phyloP scores from a whole-genome alignment of 2,797 vertebrate species.

The Hirundo rustica region DNA sequence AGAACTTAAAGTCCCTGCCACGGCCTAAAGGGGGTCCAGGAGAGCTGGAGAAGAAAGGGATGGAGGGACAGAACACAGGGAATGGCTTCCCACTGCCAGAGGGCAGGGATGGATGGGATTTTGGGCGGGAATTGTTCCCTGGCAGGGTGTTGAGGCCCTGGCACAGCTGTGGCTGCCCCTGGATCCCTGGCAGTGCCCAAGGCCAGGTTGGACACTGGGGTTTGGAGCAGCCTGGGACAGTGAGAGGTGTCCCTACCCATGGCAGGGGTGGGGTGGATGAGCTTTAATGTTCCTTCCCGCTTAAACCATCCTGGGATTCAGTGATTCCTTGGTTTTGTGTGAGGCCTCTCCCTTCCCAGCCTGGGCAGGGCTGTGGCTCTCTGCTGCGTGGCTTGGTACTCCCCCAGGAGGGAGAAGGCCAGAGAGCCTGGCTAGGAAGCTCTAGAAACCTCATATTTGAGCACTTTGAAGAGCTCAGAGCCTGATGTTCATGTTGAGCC shows the following conservation, averaged over 20 bases:
- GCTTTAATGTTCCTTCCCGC: background rate
- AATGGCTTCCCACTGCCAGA: background rate
- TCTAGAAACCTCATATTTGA: background rate
- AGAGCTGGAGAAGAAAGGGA: background rate
- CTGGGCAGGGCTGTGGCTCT: accelerated
- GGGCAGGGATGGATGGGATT: accelerated
- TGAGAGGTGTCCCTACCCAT: background rate
- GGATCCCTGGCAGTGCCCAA: background rate
- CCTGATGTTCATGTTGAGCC: accelerated
- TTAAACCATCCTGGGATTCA: background rate
- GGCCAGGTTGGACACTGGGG: background rate
- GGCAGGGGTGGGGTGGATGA: accelerated
- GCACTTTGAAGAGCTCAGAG: no score
- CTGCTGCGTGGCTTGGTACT: background rate
- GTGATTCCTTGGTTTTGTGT: background rate
- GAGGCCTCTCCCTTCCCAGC: background rate
- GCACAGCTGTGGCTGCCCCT: background rate
- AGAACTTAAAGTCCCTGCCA: accelerated
- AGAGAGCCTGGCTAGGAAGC: background rate
- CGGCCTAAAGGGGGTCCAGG: background rate
- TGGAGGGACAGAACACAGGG: background rate
- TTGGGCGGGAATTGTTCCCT: background rate
- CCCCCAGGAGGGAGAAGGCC: background rate
- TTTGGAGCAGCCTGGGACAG: accelerated
- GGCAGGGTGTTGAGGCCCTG: no score